Conservation (phyloP, 2,888 invertebrate species). For the Drosophila rellima region DNA sequence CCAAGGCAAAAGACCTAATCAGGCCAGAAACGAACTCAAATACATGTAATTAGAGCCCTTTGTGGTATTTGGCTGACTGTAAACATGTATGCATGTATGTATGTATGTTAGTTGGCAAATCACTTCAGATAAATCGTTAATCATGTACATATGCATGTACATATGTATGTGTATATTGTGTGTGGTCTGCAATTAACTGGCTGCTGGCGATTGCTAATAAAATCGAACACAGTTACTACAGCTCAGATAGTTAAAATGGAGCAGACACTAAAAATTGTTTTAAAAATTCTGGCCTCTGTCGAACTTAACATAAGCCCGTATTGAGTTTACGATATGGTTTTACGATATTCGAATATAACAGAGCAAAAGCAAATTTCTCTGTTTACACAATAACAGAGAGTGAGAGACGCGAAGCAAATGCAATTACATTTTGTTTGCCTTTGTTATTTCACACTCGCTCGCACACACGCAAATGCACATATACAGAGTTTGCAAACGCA, state of each 20-base stretch:
- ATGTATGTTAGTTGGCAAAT: constrained; percentile 18
- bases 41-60: constrained; percentile 60
- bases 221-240: background rate
- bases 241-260: background rate
- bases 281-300: background rate
- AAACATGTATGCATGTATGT: constrained; percentile 6
- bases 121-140: constrained; percentile 35
- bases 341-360: constrained; percentile 44
- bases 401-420: constrained; percentile 49
- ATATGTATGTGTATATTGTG: constrained; percentile 10
- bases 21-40: constrained; percentile 38
- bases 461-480: constrained; percentile 14
- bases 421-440: constrained; percentile 55
- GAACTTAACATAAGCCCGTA: background rate
- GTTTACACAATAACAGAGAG: constrained; percentile 20
- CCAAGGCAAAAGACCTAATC: constrained; percentile 35
- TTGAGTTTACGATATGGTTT: constrained; percentile 24
- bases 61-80: constrained; percentile 8
- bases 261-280: background rate
- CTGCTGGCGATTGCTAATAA: constrained; percentile 40
- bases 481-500: constrained; percentile 10
- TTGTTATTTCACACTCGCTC: constrained; percentile 46
- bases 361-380: constrained; percentile 46
- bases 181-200: constrained; percentile 35
- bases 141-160: constrained; percentile 19